Evolutionary conservation across 2,888 invertebrate genomes (phyloP).

Genomic region (Marronus borbonicus): DNA sequence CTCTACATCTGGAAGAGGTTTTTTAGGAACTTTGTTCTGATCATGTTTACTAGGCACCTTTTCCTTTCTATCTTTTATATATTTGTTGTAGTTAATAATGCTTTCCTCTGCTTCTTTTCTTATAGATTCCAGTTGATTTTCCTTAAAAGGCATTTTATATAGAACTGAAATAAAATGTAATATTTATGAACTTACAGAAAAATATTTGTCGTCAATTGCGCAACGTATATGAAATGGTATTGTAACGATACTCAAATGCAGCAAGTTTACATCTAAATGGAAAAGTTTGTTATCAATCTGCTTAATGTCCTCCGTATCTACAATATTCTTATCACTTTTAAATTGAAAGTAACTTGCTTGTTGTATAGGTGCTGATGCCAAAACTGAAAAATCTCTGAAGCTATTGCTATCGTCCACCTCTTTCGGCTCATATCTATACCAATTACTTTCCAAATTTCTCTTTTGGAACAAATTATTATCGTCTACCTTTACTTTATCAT

Average conservation of each 20-base stretch:
- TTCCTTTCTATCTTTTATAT: conserved; percentile 30
- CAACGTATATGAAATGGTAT: conserved; percentile 55
- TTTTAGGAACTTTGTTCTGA: conserved; percentile 15
- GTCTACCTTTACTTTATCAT: conserved; percentile 45
- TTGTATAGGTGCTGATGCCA: conserved; percentile 58
- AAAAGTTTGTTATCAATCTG: conserved; percentile 53
- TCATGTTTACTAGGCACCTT: conserved; percentile 9
- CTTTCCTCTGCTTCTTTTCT: conserved; percentile 40
- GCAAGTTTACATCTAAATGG: conserved; percentile 54
- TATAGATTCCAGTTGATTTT: conserved; percentile 47
- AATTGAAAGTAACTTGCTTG: conserved; percentile 59
- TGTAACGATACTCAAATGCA: conserved; percentile 53
- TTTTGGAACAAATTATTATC: conserved; percentile 42
- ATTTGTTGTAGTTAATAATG: neutral
- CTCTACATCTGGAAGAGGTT: neutral
- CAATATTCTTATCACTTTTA: conserved; percentile 57
- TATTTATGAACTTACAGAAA: conserved; percentile 51
- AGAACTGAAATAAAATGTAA: conserved; percentile 2
- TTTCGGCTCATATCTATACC: conserved; percentile 56
- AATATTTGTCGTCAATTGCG: conserved; percentile 53
- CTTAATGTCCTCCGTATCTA: conserved; percentile 47
- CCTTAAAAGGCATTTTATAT: conserved; percentile 48
- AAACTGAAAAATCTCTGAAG: conserved; percentile 55
- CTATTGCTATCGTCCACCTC: conserved; percentile 52
- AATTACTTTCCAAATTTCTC: conserved; percentile 54